Base-by-base conservation (phyloP, 2,888 invertebrate genomes). In the Meiosimyza decipiens region DNA sequence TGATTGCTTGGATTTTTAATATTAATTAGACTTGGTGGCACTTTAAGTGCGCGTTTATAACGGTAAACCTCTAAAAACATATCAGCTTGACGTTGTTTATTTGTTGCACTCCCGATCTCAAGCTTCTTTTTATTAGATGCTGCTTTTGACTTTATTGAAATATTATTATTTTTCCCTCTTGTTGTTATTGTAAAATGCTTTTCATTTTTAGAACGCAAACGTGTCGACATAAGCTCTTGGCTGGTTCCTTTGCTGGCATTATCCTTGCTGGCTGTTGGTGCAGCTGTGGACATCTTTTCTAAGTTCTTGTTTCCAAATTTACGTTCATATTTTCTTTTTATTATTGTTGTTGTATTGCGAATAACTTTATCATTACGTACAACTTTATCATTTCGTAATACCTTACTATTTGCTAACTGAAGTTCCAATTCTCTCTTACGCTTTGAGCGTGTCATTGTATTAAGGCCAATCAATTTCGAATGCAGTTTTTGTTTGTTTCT, bases 11-110 rank as follows among this genome's bases (percentile, higher is more conserved):
- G 92, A 77, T 93, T 90, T 50, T 93, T 92, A 71, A 95, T 93
- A 54, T 93, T 93, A 78, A 95, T 95, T 67, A 95, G 88, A 79
- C 93, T 91, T 51, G 92, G 90, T 2, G 95, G 95, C 90, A 95
- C 94, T 79, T 95, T 90, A 18, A 95, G 87, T 1, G 95, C 93
- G 78, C 93, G 90, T 84, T 95, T 95, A 82, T 93, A 95, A 79
- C 91, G 92, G 81, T 93, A 94, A 18, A 95, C 90, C 81, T 95
- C 95, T 82, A 94, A 73, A 71, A 79, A 78, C 11, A 85, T 13
- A 62, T 76, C 71, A 51, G 80, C 77, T 59, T 82, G 81, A 5
- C 79, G 80, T 3, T 76, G 73, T n/a, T 73, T 73, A 13, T 12
- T 70, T 63, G 22, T 13, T n/a, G 9, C 4, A 6, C 52, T 6